Percentiles rank a stretch among this genome's conserved stretches.
phyloP scores from a whole-genome alignment of 2,113 vertebrate species.

The Crotalus tigris region DNA sequence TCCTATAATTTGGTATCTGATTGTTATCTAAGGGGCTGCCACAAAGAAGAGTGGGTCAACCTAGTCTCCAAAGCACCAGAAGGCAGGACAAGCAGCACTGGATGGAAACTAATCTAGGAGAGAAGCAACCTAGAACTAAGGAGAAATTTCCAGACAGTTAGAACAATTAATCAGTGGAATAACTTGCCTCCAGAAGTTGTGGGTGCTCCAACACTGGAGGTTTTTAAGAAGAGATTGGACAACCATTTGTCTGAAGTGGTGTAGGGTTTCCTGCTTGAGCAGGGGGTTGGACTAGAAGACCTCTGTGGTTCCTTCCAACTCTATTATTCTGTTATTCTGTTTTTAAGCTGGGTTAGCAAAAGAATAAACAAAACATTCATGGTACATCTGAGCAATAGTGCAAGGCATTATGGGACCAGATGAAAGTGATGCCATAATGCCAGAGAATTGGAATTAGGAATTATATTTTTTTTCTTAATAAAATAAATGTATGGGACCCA shows the following conservation, averaged over 20 bases:
- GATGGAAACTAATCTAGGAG: background rate
- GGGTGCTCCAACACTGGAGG: background rate
- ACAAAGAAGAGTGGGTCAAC: background rate
- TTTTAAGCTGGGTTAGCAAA: background rate
- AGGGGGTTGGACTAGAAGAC: background rate
- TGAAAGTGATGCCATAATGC: background rate
- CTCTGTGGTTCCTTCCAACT: background rate
- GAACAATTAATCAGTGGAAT: background rate
- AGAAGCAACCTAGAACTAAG: background rate
- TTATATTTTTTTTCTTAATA: background rate
- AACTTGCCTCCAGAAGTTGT: background rate
- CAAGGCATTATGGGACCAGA: background rate
- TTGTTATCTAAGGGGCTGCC: background rate
- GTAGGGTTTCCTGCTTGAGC: background rate
- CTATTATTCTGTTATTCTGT: too few species aligned
- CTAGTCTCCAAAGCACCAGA: background rate
- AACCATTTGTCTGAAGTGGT: background rate
- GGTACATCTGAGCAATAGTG: background rate
- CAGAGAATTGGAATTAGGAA: background rate
- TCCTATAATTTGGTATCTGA: background rate
- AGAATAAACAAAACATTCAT: background rate
- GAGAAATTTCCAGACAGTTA: background rate
- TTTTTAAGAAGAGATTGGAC: background rate
- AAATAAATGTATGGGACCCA: background rate
- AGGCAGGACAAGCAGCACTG: background rate